phyloP scores from a whole-genome alignment of 2,113 vertebrate genomes.

The Phalacrocorax carbo region DNA sequence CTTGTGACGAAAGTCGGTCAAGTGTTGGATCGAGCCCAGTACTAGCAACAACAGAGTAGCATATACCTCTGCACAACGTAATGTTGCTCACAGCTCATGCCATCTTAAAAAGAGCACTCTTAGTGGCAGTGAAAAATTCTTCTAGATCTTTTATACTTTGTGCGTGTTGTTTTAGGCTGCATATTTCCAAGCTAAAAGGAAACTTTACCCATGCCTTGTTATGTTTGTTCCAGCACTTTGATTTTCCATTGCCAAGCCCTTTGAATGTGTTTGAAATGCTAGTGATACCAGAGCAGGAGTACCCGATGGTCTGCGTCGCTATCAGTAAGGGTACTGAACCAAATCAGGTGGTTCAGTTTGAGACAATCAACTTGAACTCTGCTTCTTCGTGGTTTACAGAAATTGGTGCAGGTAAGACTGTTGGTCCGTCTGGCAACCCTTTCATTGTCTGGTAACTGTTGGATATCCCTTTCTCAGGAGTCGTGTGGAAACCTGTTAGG shows the following conservation, averaged over 20 bases:
- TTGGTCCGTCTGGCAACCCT: rapidly evolving
- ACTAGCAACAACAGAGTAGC: background rate
- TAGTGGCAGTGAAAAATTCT: background rate
- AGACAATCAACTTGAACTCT: conserved; percentile 99
- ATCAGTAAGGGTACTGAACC: conserved; percentile 86
- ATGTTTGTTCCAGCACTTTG: conserved; percentile 86
- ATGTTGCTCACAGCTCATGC: background rate
- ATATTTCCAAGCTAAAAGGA: background rate
- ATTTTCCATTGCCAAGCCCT: conserved; percentile 94
- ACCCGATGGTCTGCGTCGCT: conserved; percentile 95
- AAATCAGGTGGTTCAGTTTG: conserved; percentile 92
- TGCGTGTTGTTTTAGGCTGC: background rate
- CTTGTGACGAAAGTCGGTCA: background rate
- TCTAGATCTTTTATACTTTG: rapidly evolving
- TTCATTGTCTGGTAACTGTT: background rate
- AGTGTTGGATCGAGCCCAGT: background rate
- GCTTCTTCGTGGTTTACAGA: conserved; percentile 98
- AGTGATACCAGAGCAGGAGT: conserved; percentile 96
- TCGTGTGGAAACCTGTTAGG: rapidly evolving
- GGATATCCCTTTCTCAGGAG: background rate
- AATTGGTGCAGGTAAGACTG: conserved; percentile 83
- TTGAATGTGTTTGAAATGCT: conserved; percentile 98
- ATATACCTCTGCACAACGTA: background rate
- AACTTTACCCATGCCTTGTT: background rate
- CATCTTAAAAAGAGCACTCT: background rate